Evolutionary conservation across 2,113 vertebrate genomes (phyloP), one percentile per base, ranked within the genome.

Genomic region (Phylloscopus trochilus): DNA sequence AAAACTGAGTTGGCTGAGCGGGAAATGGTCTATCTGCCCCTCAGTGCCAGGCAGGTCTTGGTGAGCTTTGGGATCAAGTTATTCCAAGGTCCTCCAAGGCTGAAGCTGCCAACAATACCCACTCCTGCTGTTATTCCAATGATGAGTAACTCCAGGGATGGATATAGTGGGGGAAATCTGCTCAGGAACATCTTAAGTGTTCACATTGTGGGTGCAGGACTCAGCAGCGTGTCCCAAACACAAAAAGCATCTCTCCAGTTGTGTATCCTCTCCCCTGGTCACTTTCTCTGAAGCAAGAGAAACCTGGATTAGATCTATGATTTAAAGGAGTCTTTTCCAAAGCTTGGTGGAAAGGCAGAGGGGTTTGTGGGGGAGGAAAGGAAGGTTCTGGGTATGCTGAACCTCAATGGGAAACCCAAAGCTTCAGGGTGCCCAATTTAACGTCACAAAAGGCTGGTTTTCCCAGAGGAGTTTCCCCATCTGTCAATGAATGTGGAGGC

Each of bases 301-400:
- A 23, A 47, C 15, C 41, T 41, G 44, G 47, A 30, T 22, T 64
- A 52, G 44, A 59, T 26, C 30, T 15, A 10, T 56, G 37, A 26
- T 19, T 79, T 77, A 39, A 60, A 68, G 24, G 39, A 73, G 31
- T 31, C 37, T 76, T 56, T 79, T 74, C 33, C 68, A 53, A 62
- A 66, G 41, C 9, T 6, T 41, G 13, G 15, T 39, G 27, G n/a
- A 37, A 87, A 56, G 49, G 35, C 47, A 63, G 67, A 72, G 27
- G 5, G 5, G 4, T 11, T 7, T 0, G 0, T 35, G 14, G 7
- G 19, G 26, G 14, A 59, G 52, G 28, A 62, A 51, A 63, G 17
- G 11, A 52, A 76, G 15, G 41, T 55, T 56, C 66, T 83, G 75
- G 28, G 3, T 28, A 2, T 62, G 60, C 46, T 78, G 55, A 66